Evolutionary conservation across 2,113 vertebrate species (phyloP), one percentile per base, ranked within the genome.

Genomic region (Pagrus major): DNA sequence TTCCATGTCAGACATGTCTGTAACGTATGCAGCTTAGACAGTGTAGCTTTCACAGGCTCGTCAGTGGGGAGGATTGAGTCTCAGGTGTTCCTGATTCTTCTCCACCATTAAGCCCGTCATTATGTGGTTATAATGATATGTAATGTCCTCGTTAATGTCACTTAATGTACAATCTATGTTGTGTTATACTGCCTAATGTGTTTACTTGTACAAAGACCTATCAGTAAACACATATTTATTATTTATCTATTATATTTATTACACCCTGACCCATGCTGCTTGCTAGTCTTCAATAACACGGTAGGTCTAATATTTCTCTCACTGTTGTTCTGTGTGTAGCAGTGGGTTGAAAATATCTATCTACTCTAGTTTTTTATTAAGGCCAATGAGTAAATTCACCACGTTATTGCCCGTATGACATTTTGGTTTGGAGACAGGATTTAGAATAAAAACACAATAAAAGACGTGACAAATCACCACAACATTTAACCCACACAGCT

Each of bases 11-110:
- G n/a, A 51, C 4, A 2, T 52, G 23, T 12, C 21, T n/a, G 21
- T n/a, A n/a, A n/a, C 21, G 20, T 8, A 20, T 46, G 20, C 44
- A 5, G 4, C 44, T 18, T n/a, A n/a, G 21, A n/a, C 47, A 49
- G 47, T n/a, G 47, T 6, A 49, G 47, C 20, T n/a, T 8, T 49
- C 46, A 49, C 20, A 47, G 10, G 8, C 44, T 33, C 16, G 31
- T 35, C 20, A 21, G 4, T 46, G n/a, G 20, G 44, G 4, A 2
- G n/a, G 39, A 16, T 14, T 29, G 27, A 39, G 58, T 16, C 71
- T 74, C 71, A 74, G 59, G 47, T 74, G 71, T 54, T 52, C 25
- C 20, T 54, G 44, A 16, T 27, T 31, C 47, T n/a, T 20, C 61
- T 46, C n/a, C 73, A 47, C 6, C 51, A 27, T 10, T 37, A 54